Percentiles rank a stretch among this genome's conserved stretches.
Evolutionary conservation across 2,113 vertebrate species (phyloP).

Genomic region (Sebastes schlegelii): DNA sequence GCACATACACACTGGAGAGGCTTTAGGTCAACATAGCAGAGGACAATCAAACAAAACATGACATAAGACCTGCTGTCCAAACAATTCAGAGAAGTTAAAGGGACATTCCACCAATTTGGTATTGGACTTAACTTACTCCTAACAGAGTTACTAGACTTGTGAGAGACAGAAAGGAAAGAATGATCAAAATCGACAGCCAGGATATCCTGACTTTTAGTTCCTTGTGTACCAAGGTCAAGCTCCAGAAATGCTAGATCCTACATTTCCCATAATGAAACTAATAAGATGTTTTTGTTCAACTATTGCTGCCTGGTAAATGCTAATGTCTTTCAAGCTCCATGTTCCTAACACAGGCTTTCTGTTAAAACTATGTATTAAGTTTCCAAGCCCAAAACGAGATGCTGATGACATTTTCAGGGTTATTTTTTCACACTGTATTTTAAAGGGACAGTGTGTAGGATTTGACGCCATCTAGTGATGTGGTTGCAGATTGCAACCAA

Average conservation of each 20-base stretch:
- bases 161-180: neutral
- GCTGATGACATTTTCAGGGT: neutral
- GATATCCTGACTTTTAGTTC: neutral
- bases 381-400: neutral
- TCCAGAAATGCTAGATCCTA: neutral
- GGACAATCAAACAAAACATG: constrained; percentile 19
- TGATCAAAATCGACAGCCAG: neutral
- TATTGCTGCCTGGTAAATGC: neutral
- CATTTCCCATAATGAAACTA: neutral
- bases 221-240: neutral
- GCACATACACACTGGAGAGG: neutral
- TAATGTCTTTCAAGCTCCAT: neutral
- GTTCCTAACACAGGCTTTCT: neutral
- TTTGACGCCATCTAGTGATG: no score
- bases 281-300: neutral
- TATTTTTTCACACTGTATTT: neutral
- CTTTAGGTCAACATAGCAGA: constrained; percentile 7
- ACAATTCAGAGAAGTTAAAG: neutral
- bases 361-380: neutral
- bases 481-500: no score
- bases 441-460: neutral
- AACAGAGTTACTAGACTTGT: neutral
- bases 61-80: constrained; percentile 13
- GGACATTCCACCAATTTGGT: neutral
- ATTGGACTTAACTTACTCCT: neutral